These are phyloP conservation scores for Pseudochaenichthys georgianus DNA, from an alignment of 2,797 vertebrate species.

Conservation along the genomic window DNA sequence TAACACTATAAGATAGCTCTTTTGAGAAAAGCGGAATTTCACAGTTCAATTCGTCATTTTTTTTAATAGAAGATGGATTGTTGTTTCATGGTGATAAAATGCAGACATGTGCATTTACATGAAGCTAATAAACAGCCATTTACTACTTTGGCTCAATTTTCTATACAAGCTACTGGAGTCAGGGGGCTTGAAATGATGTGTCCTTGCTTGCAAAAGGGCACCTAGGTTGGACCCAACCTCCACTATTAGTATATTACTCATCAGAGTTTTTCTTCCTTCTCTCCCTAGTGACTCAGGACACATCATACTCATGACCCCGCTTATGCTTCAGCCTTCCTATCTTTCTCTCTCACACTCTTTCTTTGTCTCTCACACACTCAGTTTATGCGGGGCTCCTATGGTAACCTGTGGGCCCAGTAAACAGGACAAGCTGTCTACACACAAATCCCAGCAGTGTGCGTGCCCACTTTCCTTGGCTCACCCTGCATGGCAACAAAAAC, in stretches of 20 bases:
- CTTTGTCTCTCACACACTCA: slow-evolving; percentile 58
- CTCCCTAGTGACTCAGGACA: slow-evolving; percentile 48
- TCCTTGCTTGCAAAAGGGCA: slow-evolving; percentile 31
- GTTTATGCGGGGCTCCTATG: slow-evolving; percentile 77
- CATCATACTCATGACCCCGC: slow-evolving; percentile 35
- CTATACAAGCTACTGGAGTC: slow-evolving; percentile 26
- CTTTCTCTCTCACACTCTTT: slow-evolving; percentile 51
- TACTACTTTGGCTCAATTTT: slow-evolving; percentile 6
- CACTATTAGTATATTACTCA: slow-evolving; percentile 57
- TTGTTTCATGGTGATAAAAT: not conserved
- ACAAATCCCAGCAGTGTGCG: slow-evolving; percentile 69
- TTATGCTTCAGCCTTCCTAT: slow-evolving; percentile 38
- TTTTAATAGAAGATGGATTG: not conserved
- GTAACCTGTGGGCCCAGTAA: slow-evolving; percentile 80
- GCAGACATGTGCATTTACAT: not conserved
- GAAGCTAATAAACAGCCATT: slow-evolving; percentile 5
- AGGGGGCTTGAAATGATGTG: slow-evolving; percentile 33
- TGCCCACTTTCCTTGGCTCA: slow-evolving; percentile 80
- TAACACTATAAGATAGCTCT: no score
- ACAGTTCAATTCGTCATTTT: not conserved
- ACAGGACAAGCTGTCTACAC: slow-evolving; percentile 79
- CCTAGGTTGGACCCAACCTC: slow-evolving; percentile 39
- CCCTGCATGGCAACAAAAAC: slow-evolving; percentile 74
- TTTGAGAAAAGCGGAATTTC: not conserved
- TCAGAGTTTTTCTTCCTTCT: slow-evolving; percentile 37